phyloP scores from a whole-genome alignment of 2,888 invertebrate species.

The Philereme transversata region DNA sequence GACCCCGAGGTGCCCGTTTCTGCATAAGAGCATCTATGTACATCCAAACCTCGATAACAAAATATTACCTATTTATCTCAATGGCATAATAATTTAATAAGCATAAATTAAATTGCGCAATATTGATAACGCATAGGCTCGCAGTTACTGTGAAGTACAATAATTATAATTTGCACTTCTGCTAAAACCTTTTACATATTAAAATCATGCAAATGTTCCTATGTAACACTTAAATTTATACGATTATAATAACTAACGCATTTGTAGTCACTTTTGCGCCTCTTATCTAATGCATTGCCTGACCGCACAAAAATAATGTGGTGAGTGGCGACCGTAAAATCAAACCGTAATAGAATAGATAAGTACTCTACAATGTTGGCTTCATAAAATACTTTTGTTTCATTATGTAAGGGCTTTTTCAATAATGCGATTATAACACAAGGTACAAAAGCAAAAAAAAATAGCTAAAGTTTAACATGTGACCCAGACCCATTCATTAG shows the following conservation, averaged over 20 bases:
- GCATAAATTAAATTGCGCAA: slow-evolving; percentile 20
- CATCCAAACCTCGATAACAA: slow-evolving; percentile 9
- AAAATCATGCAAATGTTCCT: slow-evolving; percentile 50
- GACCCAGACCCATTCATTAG: too few species aligned
- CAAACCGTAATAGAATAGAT: slow-evolving; percentile 6
- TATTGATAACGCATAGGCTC: slow-evolving; percentile 30
- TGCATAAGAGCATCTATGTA: slow-evolving; percentile 5
- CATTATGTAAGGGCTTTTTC: too few species aligned
- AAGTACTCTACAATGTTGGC: slow-evolving; percentile 1
- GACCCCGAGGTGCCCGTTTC: slow-evolving; percentile 6
- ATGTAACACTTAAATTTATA: slow-evolving; percentile 44
- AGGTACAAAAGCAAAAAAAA: too few species aligned
- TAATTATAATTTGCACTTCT: slow-evolving; percentile 51
- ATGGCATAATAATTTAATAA: slow-evolving; percentile 13
- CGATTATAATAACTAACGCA: slow-evolving; percentile 56
- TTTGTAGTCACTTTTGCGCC: slow-evolving; percentile 43
- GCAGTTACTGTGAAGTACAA: slow-evolving; percentile 39
- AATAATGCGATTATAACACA: too few species aligned
- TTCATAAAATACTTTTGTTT: not conserved
- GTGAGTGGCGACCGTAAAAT: slow-evolving; percentile 21
- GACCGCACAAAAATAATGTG: slow-evolving; percentile 28
- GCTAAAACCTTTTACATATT: slow-evolving; percentile 56
- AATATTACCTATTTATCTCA: slow-evolving; percentile 26
- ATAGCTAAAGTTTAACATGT: too few species aligned
- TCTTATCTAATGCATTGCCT: slow-evolving; percentile 48